phyloP scores from a whole-genome alignment of 2,888 invertebrate genomes.

The Schizotus pectinicornis region DNA sequence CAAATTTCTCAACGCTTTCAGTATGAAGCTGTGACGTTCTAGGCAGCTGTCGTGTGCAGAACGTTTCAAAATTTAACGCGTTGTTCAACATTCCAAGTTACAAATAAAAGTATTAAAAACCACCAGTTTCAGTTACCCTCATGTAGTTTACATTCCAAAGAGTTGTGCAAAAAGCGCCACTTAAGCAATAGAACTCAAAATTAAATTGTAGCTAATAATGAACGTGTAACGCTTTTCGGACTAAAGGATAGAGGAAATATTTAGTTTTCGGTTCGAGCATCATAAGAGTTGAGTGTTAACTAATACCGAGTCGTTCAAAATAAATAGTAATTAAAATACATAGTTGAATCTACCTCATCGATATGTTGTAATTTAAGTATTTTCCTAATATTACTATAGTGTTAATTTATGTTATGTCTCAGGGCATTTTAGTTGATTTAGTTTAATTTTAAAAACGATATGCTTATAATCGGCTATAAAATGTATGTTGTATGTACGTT shows the following conservation, averaged over 20 bases:
- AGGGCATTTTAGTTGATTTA: constrained; percentile 46
- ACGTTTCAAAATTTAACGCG: not conserved
- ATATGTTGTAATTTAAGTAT: constrained; percentile 43
- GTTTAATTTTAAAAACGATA: constrained; percentile 18
- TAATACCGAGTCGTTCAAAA: constrained; percentile 39
- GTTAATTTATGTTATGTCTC: constrained; percentile 51
- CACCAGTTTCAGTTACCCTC: constrained; percentile 14
- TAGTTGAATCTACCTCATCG: constrained; percentile 54
- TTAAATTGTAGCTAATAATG: too few relatives aligned
- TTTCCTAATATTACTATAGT: constrained; percentile 47
- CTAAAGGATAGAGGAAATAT: constrained; percentile 12
- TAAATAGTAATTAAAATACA: constrained; percentile 41
- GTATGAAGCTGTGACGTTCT: too few relatives aligned
- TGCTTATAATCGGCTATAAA: constrained; percentile 36
- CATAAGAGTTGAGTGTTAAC: constrained; percentile 1
- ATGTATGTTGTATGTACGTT: constrained; percentile 33
- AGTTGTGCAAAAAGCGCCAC: constrained; percentile 4
- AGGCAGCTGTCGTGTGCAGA: not conserved
- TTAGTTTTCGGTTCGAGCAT: constrained; percentile 13
- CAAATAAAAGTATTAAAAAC: constrained; percentile 20
- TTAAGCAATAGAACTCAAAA: constrained; percentile 17
- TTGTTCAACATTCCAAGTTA: constrained; percentile 18
- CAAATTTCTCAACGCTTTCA: too few relatives aligned
- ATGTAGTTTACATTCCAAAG: constrained; percentile 20
- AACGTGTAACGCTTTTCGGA: too few relatives aligned